phyloP scores from a whole-genome alignment of 2,113 vertebrate species.

The Ondatra zibethicus region DNA sequence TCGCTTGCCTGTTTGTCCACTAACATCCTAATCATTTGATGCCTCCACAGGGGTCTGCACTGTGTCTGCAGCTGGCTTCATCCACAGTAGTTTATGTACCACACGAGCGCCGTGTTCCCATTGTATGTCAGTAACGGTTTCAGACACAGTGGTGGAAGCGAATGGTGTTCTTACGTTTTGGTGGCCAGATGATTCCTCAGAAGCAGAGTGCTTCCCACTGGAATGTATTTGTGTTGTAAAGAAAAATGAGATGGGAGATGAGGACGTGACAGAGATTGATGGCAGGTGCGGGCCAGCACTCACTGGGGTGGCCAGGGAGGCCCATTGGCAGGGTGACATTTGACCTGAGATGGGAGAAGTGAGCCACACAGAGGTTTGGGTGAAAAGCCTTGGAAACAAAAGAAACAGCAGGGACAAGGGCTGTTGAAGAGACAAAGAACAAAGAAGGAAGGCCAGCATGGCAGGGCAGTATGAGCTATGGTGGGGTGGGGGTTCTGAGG shows the following conservation, averaged over 20 bases:
- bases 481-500: neutral
- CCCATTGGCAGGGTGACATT: constrained; percentile 12
- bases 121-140: neutral
- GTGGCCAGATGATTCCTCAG: neutral
- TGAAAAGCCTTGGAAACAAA: constrained; percentile 55
- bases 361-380: neutral
- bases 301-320: neutral
- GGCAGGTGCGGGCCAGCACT: neutral
- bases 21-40: neutral
- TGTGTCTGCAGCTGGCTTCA: neutral
- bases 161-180: neutral
- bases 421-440: constrained; percentile 41
- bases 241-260: neutral
- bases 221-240: neutral
- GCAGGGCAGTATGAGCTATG: neutral
- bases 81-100: neutral
- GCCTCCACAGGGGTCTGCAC: too few species aligned
- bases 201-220: neutral
- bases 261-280: neutral
- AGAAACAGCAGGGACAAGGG: constrained; percentile 14
- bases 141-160: neutral
- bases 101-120: neutral
- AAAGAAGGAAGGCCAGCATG: constrained; percentile 18
- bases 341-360: constrained; percentile 44
- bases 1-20: neutral